Base-by-base conservation (phyloP, 1,140 invertebrate genomes). In the Caenorhabditis briggsae region DNA sequence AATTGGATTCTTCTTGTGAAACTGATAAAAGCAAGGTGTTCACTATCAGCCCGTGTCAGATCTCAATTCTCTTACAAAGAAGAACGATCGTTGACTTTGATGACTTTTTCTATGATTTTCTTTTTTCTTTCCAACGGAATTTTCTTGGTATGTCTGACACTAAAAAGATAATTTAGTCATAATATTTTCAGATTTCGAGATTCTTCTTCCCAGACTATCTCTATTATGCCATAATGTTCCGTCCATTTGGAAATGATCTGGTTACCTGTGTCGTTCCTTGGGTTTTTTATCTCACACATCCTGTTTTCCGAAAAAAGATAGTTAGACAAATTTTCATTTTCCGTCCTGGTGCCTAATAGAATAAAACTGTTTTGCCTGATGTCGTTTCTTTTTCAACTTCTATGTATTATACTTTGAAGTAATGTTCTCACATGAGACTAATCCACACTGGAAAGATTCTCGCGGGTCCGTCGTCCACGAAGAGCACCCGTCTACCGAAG, bases 231-330 rank as follows among this genome's bases (percentile, higher is more conserved):
- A 74, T 78, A 23, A 78, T 78, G 70, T 7, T 78, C 20, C 43
- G 70, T 23, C 70, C 70, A 23, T 50, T 78, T 14, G 70, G 70
- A 23, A 78, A 23, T 50, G 70, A 78, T 78, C 53, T 50, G 43
- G 46, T 25, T 20, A 50, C 46, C 23, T 50, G 43, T 23, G 43
- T 78, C 11, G 70, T 53, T 23, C 46, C 70, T 23, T 78, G 70
- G 70, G 5, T 78, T 9, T 78, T 78, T 41, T 78, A 78, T 50
- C 46, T 78, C 16, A 78, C 70, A 53, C 70, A 78, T 78, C 70
- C 70, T 7, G 14, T 53, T 53, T 78, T 48, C 41, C 46, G 25
- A 41, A 20, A n/a, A 8, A 14, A 58, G n/a, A 58, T n/a, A n/a
- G 56, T 58, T 20, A 5, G 50, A 11, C 6, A 53, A 53, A 53